These are phyloP conservation scores for Peribatodes rhomboidaria DNA, from an alignment of 2,888 invertebrate species.

Conservation along the genomic window DNA sequence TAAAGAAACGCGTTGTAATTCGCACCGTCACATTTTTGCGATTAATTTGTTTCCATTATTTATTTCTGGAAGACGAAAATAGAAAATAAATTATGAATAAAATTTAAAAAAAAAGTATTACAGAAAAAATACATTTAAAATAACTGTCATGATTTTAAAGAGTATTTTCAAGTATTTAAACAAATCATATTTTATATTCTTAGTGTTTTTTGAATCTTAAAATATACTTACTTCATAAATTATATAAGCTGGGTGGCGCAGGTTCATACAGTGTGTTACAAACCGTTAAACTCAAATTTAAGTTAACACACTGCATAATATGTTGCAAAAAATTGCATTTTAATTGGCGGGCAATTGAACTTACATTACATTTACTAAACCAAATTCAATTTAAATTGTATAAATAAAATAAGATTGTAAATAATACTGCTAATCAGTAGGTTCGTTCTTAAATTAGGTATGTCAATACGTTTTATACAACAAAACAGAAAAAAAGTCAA, in stretches of 20 bases:
- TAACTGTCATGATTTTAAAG: conserved; percentile 1
- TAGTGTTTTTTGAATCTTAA: too few relatives aligned
- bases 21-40: conserved; percentile 7
- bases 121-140: neutral
- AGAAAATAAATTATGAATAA: neutral
- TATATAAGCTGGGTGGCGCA: neutral
- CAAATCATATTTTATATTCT: neutral
- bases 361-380: neutral
- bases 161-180: neutral
- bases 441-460: conserved; percentile 7
- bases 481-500: neutral
- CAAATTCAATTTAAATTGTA: conserved; percentile 7
- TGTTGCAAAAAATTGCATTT: neutral
- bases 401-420: conserved; percentile 15
- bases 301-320: neutral
- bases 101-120: neutral
- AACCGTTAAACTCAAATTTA: neutral
- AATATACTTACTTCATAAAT: too few relatives aligned
- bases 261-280: neutral
- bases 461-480: neutral
- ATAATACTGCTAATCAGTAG: conserved; percentile 30
- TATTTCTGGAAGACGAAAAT: conserved; percentile 26
- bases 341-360: conserved; percentile 29
- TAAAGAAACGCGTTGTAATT: neutral
- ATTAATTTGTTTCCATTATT: conserved; percentile 5